These are phyloP conservation scores for Orthosia gracilis DNA, from an alignment of 2,888 invertebrate species.

Conservation along the genomic window DNA sequence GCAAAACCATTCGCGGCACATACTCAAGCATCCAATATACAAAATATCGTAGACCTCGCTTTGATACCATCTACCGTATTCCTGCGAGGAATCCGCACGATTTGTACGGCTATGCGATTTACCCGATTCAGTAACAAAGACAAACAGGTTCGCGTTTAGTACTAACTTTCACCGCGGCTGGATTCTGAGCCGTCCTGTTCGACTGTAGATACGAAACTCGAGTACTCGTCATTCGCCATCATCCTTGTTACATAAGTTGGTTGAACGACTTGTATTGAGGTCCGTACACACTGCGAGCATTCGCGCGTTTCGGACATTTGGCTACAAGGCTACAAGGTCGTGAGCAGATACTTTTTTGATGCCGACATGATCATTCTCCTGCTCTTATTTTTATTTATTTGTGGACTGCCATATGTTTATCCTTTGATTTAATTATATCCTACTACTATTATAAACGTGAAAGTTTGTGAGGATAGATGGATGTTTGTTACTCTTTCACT, in stretches of 20 bases:
- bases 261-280: not conserved
- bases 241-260: slow-evolving; percentile 49
- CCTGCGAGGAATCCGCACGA: slow-evolving; percentile 11
- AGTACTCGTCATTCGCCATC: slow-evolving; percentile 10
- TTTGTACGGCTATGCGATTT: not conserved
- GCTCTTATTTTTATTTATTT: too few relatives aligned
- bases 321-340: too few relatives aligned
- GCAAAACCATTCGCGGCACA: not conserved
- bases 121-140: slow-evolving; percentile 29
- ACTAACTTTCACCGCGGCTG: slow-evolving; percentile 54
- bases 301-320: not conserved
- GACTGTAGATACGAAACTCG: slow-evolving; percentile 1
- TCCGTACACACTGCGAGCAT: too few relatives aligned
- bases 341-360: not conserved
- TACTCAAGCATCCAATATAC: slow-evolving; percentile 5
- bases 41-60: slow-evolving; percentile 7
- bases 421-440: too few relatives aligned
- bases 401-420: too few relatives aligned
- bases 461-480: too few relatives aligned
- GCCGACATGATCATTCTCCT: too few relatives aligned
- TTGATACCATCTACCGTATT: slow-evolving; percentile 15
- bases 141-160: slow-evolving; percentile 50
- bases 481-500: too few relatives aligned
- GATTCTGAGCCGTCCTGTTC: slow-evolving; percentile 34
- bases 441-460: too few relatives aligned